Conservation (phyloP, 2,797 vertebrate genomes). For the Scolopax bukidnonensis region DNA sequence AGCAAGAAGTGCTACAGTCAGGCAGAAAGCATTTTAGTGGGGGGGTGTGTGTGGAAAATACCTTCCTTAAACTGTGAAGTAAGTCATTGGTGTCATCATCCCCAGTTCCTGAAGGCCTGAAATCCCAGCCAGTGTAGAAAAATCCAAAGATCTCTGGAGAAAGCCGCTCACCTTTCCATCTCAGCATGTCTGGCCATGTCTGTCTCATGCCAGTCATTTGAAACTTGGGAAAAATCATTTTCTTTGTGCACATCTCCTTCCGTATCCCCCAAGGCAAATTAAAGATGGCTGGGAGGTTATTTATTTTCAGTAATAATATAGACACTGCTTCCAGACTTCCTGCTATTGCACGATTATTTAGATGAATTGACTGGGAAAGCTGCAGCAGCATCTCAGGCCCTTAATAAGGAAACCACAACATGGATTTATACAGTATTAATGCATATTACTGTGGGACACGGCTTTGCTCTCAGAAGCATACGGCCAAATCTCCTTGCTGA, state of each 20-base stretch:
- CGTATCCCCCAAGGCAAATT: conserved; percentile 40
- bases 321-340: conserved; percentile 56
- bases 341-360: conserved; percentile 52
- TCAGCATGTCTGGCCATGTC: not conserved
- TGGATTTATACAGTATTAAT: not conserved
- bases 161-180: not conserved
- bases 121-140: not conserved
- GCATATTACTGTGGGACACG: not conserved
- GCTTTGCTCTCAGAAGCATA: not conserved
- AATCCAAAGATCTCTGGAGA: not conserved
- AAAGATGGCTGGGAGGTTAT: conserved; percentile 52
- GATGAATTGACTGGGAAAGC: conserved; percentile 61
- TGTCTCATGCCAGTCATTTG: conserved; percentile 5
- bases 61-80: not conserved
- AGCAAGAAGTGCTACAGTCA: not conserved
- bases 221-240: not conserved
- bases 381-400: conserved; percentile 42
- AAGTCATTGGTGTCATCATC: not conserved
- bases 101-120: not conserved
- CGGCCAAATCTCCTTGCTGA: not conserved
- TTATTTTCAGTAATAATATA: conserved; percentile 45
- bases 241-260: conserved; percentile 16
- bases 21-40: not conserved
- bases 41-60: not conserved
- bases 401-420: conserved; percentile 9